A percentile compares a stretch with the other conserved stretches of the same genome.
Evolutionary conservation across 1,140 invertebrate species (phyloP).

Genomic region (Druon quercuslanigerum): DNA sequence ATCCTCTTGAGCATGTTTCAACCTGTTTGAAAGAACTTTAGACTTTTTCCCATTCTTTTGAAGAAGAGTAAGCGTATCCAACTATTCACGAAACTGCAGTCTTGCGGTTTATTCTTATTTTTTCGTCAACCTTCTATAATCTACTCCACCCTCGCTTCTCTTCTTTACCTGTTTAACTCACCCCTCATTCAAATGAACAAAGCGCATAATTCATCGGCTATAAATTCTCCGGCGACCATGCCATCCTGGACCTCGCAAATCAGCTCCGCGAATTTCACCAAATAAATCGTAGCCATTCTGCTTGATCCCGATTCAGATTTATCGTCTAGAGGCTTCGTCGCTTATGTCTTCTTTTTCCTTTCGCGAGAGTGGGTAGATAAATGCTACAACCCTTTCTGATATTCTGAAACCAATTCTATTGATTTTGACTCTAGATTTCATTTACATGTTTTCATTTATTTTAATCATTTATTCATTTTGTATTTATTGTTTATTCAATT

Average conservation of each 20-base stretch:
- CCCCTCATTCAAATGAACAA: constrained; percentile 36
- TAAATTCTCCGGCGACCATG: constrained; percentile 31
- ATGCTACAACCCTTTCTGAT: constrained; percentile 4
- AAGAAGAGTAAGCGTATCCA: background rate
- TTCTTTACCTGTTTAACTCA: constrained; percentile 6
- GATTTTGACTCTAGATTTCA: background rate
- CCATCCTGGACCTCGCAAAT: constrained; percentile 17
- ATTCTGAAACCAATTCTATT: background rate
- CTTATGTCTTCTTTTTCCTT: constrained; percentile 28
- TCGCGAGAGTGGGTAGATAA: background rate
- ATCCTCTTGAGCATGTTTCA: constrained; percentile 7
- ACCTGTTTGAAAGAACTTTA: constrained; percentile 22
- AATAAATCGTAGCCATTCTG: constrained; percentile 20
- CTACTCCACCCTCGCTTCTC: constrained; percentile 17
- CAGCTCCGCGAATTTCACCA: constrained; percentile 8
- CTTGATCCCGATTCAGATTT: constrained; percentile 25
- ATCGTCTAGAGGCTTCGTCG: constrained; percentile 5
- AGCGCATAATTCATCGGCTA: constrained; percentile 39
- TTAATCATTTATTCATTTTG: no score
- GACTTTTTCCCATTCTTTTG: background rate
- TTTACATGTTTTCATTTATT: no score
- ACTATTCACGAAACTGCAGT: background rate
- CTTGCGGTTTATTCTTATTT: constrained; percentile 15
- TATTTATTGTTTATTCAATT: background rate
- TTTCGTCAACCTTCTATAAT: background rate